These are phyloP conservation scores for Pionites leucogaster DNA, from an alignment of 2,113 vertebrate genomes.

Conservation along the genomic window DNA sequence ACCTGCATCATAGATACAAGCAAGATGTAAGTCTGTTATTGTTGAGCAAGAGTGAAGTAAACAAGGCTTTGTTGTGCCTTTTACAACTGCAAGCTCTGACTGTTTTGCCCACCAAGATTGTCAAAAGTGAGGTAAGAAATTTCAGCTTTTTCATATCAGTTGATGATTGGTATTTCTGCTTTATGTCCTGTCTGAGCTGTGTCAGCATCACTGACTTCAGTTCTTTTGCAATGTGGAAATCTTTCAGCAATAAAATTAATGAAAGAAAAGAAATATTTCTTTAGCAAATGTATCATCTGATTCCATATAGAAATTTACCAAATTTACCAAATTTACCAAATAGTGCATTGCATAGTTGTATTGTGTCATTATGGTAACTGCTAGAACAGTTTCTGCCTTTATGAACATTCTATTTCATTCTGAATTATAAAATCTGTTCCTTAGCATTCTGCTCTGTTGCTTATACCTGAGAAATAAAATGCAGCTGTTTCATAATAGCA, in stretches of 20 bases:
- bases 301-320: constrained; percentile 9
- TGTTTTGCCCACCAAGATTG: not conserved
- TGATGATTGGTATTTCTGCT: not conserved
- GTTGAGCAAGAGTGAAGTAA: not conserved
- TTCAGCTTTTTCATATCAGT: not conserved
- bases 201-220: not conserved
- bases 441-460: constrained; percentile 20
- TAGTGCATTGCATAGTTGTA: not conserved
- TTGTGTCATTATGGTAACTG: constrained; percentile 39
- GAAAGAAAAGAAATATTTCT: not conserved
- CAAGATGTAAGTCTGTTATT: not conserved
- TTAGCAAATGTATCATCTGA: not conserved
- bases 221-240: not conserved
- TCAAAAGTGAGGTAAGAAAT: not conserved
- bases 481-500: not conserved
- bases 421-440: constrained; percentile 44
- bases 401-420: constrained; percentile 45
- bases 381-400: constrained; percentile 4
- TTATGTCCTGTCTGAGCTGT: not conserved
- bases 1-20: not conserved
- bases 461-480: constrained; percentile 34
- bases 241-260: constrained; percentile 2
- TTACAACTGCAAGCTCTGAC: not conserved
- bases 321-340: not conserved
- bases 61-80: not conserved